Base-by-base conservation (phyloP, 2,113 vertebrate species). In the Sula dactylatra region DNA sequence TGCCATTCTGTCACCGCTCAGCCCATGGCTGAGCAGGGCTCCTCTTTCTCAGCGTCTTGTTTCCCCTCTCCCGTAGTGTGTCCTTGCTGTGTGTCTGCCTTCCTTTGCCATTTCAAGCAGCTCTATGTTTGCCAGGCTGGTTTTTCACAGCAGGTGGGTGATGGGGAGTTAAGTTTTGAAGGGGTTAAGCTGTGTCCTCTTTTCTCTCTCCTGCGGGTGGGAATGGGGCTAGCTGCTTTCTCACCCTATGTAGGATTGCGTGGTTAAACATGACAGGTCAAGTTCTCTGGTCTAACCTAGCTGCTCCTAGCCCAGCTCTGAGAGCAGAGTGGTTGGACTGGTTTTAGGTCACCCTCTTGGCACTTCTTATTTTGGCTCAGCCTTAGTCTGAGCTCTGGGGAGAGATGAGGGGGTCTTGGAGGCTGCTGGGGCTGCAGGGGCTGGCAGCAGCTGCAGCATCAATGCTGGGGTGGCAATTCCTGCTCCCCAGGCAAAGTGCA, bases 181-280 rank as follows among this genome's bases (percentile, higher is more conserved):
- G 58, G 47, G 16, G 25, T 79, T 86, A 24, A 66, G 54, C 77
- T 31, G 29, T 83, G 71, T n/a, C n/a, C 70, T 34, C 64, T 72
- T 67, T 44, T 36, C 52, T 42, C 31, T 45, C 32, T 42, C 21
- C 31, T 13, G 10, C 0, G 0, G 27, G 70, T 8, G 4, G 32
- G 26, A 83, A 66, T 3, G 3, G 8, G 69, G 40, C 42, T 54
- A 32, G n/a, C 59, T 86, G 49, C 64, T 88, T 42, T 77, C 71
- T 71, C 86, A 54, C 19, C 25, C 59, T 50, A 1, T 10, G 50
- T 27, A 1, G 3, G 54, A 50, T 7, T 50, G 14, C 0, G 0
- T 0, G 1, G 34, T 56, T 70, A 49, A 89, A 94, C 77, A 81
- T 52, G 90, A 91, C 0, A 0, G 72, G 59, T 84, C 86, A 73